Base-by-base conservation (phyloP, 2,113 vertebrate species). In the Lathamus discolor region DNA sequence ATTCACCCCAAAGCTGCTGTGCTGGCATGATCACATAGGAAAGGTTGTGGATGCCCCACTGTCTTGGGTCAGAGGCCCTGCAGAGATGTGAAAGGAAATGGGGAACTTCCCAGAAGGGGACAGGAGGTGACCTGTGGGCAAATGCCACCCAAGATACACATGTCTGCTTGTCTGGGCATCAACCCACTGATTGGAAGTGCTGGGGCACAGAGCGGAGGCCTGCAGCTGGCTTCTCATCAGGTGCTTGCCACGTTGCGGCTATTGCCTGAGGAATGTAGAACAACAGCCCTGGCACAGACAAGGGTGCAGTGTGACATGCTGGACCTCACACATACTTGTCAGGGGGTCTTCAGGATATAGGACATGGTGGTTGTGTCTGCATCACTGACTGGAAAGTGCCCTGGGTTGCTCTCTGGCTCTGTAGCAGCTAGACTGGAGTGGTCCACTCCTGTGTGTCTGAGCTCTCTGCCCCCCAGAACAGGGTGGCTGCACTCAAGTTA, bases 21-120 rank as follows among this genome's bases (percentile, higher is more conserved):
- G 0, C 41, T 43, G 52, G 15, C 33, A 33, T 27, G 43, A 57
- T 24, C 1, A 0, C 2, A 0, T 13, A 39, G 57, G 25, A 72
- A 63, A 25, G 5, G 10, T 7, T 37, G 59, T 43, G 43, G 7
- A 25, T 0, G 0, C 8, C 37, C 20, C 3, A 1, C 29, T 76
- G 18, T 6, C 52, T 66, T 17, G 25, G 17, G 3, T 19, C 22
- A 33, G 68, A 87, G 11, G 35, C 9, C 24, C 37, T 61, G 7
- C 4, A 18, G 59, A 37, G 17, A 57, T 13, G 7, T 16, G 8
- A 39, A 31, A 44, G 7, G 6, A 41, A 15, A 8, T 14, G 18
- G 5, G 10, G 5, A 49, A 22, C 55, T 48, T 7, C 4, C 17
- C 2, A 2, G 19, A 46, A 68, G 35, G 13, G 14, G 6, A 20